phyloP scores from a whole-genome alignment of 2,113 vertebrate genomes.

The Sebastes schlegelii region DNA sequence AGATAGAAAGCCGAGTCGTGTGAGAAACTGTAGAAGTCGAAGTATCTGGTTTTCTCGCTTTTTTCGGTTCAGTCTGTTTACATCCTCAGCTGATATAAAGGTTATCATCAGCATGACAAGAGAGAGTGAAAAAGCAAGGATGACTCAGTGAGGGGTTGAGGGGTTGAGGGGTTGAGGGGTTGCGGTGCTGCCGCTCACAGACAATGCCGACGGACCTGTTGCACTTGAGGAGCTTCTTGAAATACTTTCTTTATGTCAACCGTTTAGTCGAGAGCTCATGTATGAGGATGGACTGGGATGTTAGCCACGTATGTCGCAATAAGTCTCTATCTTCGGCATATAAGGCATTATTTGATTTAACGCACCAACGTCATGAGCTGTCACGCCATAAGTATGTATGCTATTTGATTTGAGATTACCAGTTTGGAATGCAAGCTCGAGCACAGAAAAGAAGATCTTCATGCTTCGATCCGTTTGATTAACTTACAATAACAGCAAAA shows the following conservation, averaged over 20 bases:
- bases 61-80: conserved; percentile 1
- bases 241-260: conserved; percentile 17
- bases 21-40: not conserved
- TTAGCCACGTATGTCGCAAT: not conserved
- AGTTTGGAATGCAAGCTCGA: not conserved
- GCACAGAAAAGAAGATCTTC: not conserved
- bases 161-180: not conserved
- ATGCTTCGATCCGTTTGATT: conserved; percentile 42
- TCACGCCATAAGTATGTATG: not conserved
- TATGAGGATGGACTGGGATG: conserved; percentile 33
- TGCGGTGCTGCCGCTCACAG: not conserved
- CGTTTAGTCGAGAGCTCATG: not conserved
- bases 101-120: conserved; percentile 12
- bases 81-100: not conserved
- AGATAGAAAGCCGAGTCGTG: not conserved
- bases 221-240: conserved; percentile 42
- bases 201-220: conserved; percentile 68
- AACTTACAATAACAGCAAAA: not conserved
- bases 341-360: conserved; percentile 42
- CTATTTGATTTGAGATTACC: not conserved
- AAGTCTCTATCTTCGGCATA: conserved; percentile 3
- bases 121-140: not conserved
- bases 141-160: not conserved
- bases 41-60: not conserved
- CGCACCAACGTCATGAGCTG: not conserved